phyloP scores from a whole-genome alignment of 1,140 invertebrate genomes.

The Triops longicaudatus region DNA sequence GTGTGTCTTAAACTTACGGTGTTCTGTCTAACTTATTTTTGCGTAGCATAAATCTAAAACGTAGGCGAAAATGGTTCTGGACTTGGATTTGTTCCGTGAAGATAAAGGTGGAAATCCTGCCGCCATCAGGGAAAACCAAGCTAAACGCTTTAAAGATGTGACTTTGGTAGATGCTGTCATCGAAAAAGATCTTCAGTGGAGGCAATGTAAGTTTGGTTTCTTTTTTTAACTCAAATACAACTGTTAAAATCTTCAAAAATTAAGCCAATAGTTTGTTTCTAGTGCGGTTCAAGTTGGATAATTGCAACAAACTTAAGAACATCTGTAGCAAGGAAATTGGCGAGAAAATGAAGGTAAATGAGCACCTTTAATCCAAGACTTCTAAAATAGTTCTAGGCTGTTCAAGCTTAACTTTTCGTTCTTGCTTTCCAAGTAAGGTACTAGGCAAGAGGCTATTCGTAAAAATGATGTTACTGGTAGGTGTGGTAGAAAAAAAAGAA shows the following conservation, averaged over 20 bases:
- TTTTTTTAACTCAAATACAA: background rate
- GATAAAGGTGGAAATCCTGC: constrained; percentile 92
- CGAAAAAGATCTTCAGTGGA: constrained; percentile 79
- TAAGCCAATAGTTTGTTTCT: constrained; percentile 24
- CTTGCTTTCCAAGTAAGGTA: too few species aligned
- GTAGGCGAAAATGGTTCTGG: constrained; percentile 74
- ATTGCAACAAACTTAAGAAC: constrained; percentile 93
- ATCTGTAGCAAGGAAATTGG: constrained; percentile 93
- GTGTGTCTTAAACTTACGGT: too few species aligned
- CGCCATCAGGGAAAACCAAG: constrained; percentile 84
- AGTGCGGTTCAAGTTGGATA: constrained; percentile 79
- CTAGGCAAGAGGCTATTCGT: too few species aligned
- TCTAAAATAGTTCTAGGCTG: too few species aligned
- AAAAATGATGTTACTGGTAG: too few species aligned
- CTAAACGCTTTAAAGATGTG: constrained; percentile 87
- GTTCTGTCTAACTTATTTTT: background rate
- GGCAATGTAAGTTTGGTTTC: constrained; percentile 52
- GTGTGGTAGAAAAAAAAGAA: too few species aligned
- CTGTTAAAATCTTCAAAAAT: background rate
- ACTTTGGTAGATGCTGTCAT: constrained; percentile 84
- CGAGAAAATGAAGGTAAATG: constrained; percentile 83
- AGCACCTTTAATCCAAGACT: too few species aligned
- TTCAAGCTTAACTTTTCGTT: too few species aligned
- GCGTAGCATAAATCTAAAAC: background rate
- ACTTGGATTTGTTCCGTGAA: constrained; percentile 89